Conservation (phyloP, 1,140 invertebrate species). For the Battus philenor region DNA sequence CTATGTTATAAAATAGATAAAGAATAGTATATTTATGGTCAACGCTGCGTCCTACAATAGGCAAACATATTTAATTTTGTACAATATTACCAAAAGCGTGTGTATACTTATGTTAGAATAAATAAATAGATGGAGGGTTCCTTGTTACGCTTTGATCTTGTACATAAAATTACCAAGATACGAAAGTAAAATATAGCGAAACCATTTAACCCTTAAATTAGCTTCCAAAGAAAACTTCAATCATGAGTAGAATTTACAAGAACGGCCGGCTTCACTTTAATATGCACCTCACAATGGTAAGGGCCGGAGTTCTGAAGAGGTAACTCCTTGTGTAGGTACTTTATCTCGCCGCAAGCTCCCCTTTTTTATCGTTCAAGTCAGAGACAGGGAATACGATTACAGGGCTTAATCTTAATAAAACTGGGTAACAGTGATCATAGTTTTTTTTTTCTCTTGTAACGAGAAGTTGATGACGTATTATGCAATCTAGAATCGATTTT, state of each 20-base stretch:
- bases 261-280: slow-evolving; percentile 54
- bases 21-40: too few species aligned
- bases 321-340: slow-evolving; percentile 57
- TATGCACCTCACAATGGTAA: slow-evolving; percentile 67
- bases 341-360: slow-evolving; percentile 63
- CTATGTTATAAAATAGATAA: too few species aligned
- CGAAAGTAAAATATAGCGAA: slow-evolving; percentile 33
- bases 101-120: too few species aligned
- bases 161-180: too few species aligned
- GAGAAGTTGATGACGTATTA: too few species aligned
- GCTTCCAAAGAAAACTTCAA: slow-evolving; percentile 52
- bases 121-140: too few species aligned
- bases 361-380: slow-evolving; percentile 44
- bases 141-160: too few species aligned
- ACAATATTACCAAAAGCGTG: too few species aligned
- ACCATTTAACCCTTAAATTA: slow-evolving; percentile 47
- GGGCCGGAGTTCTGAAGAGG: slow-evolving; percentile 61
- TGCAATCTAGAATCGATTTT: too few species aligned
- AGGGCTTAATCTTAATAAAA: slow-evolving; percentile 63
- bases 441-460: too few species aligned
- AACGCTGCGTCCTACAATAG: too few species aligned
- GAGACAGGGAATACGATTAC: slow-evolving; percentile 53
- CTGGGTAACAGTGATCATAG: slow-evolving; percentile 30
- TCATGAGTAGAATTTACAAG: slow-evolving; percentile 53
- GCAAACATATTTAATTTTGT: too few species aligned